phyloP scores from a whole-genome alignment of 2,888 invertebrate species.

The Rutpela maculata region DNA sequence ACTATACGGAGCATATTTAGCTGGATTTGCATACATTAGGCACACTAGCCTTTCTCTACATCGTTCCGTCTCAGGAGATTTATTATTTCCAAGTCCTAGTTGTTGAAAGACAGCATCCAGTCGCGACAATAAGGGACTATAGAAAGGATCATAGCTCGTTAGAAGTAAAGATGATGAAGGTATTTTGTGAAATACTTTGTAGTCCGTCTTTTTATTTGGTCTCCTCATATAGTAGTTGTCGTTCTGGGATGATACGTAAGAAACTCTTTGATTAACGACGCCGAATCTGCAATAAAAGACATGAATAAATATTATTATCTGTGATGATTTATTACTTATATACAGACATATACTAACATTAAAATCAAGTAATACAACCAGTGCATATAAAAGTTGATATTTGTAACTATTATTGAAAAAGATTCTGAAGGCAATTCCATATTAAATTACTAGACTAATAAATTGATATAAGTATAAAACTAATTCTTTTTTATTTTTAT shows the following conservation, averaged over 20 bases:
- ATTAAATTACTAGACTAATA: too few relatives aligned
- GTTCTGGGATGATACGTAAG: constrained; percentile 77
- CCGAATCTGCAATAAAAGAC: constrained; percentile 73
- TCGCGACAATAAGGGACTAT: constrained; percentile 89
- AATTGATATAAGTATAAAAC: too few relatives aligned
- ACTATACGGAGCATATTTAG: constrained; percentile 92
- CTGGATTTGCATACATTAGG: constrained; percentile 91
- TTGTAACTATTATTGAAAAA: too few relatives aligned
- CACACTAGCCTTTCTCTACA: constrained; percentile 91
- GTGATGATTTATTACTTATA: background rate
- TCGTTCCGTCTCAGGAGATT: constrained; percentile 78
- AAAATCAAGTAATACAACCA: background rate
- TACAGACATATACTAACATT: background rate
- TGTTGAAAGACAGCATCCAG: constrained; percentile 89
- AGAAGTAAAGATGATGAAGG: constrained; percentile 88
- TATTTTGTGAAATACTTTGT: constrained; percentile 91
- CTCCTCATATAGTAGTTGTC: constrained; percentile 80
- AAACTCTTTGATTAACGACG: constrained; percentile 79
- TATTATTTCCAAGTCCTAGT: constrained; percentile 77
- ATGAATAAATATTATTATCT: constrained; percentile 18
- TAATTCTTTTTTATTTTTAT: too few relatives aligned
- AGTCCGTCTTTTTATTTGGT: constrained; percentile 77
- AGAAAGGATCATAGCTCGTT: constrained; percentile 93
- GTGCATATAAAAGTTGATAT: background rate
- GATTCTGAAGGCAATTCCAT: too few relatives aligned